These are phyloP conservation scores for Dione juno DNA, from an alignment of 2,888 invertebrate species.

Conservation along the genomic window DNA sequence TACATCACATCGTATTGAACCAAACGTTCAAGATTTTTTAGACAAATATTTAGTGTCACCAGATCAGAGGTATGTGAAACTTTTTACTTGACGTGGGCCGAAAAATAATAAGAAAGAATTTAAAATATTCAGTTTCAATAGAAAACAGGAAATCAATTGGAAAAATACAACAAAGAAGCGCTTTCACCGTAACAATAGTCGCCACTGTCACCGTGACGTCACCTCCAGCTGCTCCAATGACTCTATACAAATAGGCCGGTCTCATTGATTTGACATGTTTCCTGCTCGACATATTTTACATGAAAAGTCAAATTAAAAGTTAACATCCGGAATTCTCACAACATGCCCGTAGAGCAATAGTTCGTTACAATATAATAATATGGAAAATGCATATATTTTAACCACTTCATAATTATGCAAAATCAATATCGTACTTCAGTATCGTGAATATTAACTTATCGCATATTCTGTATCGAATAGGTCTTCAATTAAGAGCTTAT, in stretches of 20 bases:
- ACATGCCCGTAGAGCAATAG: too few relatives aligned
- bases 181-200: conserved; percentile 38
- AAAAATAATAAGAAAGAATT: background rate
- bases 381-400: too few relatives aligned
- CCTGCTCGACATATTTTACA: conserved; percentile 5
- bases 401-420: too few relatives aligned
- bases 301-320: background rate
- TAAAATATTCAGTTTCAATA: background rate
- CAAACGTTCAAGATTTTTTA: background rate
- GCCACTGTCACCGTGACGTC: background rate
- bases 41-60: background rate
- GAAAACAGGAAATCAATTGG: conserved; percentile 12
- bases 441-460: background rate
- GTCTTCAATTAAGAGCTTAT: background rate
- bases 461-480: background rate
- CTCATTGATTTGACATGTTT: conserved; percentile 16
- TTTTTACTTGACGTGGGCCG: background rate
- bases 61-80: background rate
- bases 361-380: too few relatives aligned
- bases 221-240: conserved; percentile 26
- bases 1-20: background rate
- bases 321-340: too few relatives aligned
- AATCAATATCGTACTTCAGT: too few relatives aligned
- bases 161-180: conserved; percentile 25
- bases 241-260: conserved; percentile 29